These are phyloP conservation scores for Alviniconcha strummeri DNA, from an alignment of 2,888 invertebrate species.

Conservation along the genomic window DNA sequence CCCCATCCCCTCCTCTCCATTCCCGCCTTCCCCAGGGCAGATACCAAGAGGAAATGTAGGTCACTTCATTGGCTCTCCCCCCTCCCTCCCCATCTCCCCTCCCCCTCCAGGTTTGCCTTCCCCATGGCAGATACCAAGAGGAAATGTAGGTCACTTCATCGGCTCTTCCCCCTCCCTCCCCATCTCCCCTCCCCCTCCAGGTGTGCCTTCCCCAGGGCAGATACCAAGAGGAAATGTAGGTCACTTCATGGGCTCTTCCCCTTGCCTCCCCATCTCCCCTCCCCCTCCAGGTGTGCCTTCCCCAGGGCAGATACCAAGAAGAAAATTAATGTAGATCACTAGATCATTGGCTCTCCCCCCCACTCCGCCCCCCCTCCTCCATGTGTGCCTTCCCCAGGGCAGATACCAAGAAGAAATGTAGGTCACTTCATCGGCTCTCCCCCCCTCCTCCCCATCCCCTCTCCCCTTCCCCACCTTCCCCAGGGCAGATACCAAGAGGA, in stretches of 20 bases:
- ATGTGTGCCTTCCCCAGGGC: slow-evolving; percentile 50
- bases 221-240: not conserved
- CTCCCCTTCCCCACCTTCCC: too few relatives aligned
- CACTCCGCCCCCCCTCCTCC: not conserved
- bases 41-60: slow-evolving; percentile 37
- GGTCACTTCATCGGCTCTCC: not conserved
- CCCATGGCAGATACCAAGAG: slow-evolving; percentile 31
- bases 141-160: too few relatives aligned
- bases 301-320: not conserved
- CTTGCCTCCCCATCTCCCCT: too few relatives aligned
- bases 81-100: slow-evolving; percentile 36
- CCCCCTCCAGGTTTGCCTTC: slow-evolving; percentile 59
- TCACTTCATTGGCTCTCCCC: too few relatives aligned
- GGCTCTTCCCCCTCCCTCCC: too few relatives aligned
- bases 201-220: too few relatives aligned
- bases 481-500: slow-evolving; percentile 33
- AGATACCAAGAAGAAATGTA: slow-evolving; percentile 37
- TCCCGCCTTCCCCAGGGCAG: slow-evolving; percentile 52
- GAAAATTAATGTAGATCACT: not conserved
- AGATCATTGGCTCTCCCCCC: too few relatives aligned
- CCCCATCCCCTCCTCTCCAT: too few relatives aligned
- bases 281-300: slow-evolving; percentile 46
- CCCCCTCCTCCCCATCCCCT: too few relatives aligned
- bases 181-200: too few relatives aligned
- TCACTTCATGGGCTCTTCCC: too few relatives aligned